Conservation (phyloP, 2,113 vertebrate species). For the Proteles cristata region DNA sequence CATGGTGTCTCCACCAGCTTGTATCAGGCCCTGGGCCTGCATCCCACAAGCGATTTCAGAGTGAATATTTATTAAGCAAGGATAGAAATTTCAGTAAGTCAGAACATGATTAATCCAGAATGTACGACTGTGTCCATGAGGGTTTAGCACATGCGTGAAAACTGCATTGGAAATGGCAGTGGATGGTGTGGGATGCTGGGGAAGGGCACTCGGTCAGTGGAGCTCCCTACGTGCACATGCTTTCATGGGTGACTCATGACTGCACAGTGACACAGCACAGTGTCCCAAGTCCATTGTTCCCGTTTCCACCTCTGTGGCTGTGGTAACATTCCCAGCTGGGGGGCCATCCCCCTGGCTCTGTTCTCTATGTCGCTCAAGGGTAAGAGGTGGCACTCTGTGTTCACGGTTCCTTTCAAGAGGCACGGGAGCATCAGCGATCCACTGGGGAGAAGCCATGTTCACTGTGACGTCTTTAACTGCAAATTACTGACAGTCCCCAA, state of each 20-base stretch:
- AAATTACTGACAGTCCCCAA: background rate
- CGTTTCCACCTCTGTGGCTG: background rate
- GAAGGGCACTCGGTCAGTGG: rapidly evolving
- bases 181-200: background rate
- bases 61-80: background rate
- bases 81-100: background rate
- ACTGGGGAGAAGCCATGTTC: rapidly evolving
- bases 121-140: background rate
- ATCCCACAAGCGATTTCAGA: background rate
- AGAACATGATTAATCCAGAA: background rate
- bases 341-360: background rate
- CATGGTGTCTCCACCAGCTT: background rate
- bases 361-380: background rate
- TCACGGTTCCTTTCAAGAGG: background rate
- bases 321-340: rapidly evolving
- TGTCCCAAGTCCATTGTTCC: background rate
- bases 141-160: background rate
- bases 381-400: rapidly evolving
- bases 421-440: background rate
- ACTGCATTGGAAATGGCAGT: background rate
- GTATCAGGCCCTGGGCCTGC: rapidly evolving
- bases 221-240: background rate
- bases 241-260: no score
- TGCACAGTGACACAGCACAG: rapidly evolving
- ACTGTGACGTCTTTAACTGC: background rate